Evolutionary conservation across 1,140 invertebrate genomes (phyloP).

Genomic region (Argopecten irradians): DNA sequence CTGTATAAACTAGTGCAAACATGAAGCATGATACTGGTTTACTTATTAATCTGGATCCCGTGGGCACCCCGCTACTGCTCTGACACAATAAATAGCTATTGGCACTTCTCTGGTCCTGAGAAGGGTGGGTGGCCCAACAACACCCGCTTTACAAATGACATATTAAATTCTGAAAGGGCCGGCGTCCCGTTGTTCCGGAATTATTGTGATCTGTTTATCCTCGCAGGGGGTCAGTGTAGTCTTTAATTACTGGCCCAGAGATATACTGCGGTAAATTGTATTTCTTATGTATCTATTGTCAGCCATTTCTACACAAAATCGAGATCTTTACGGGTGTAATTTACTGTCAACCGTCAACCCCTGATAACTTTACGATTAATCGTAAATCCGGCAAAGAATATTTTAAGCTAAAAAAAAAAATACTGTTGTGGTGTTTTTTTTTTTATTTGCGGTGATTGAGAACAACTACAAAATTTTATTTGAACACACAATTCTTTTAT

Average conservation of each 20-base stretch:
- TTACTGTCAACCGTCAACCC: neutral
- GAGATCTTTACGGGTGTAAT: neutral
- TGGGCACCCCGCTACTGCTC: neutral
- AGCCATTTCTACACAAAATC: neutral
- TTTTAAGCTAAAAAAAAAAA: too few relatives aligned
- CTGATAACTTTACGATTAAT: neutral
- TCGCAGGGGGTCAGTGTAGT: neutral
- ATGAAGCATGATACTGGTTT: too few relatives aligned
- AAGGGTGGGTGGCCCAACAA: neutral
- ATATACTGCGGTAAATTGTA: slow-evolving; percentile 18
- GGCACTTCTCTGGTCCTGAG: neutral
- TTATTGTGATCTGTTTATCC: neutral
- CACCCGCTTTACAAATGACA: slow-evolving; percentile 6
- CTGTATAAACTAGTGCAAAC: too few relatives aligned
- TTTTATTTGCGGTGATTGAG: too few relatives aligned
- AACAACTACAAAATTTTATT: too few relatives aligned
- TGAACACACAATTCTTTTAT: too few relatives aligned
- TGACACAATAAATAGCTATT: neutral
- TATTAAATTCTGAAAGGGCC: neutral
- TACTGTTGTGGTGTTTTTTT: too few relatives aligned
- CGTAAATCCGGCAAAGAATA: neutral
- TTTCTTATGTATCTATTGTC: neutral
- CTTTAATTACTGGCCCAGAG: neutral
- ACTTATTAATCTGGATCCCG: neutral
- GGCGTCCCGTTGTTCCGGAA: neutral